phyloP scores from a whole-genome alignment of 2,888 invertebrate genomes.

The Ramazzottius varieornatus region DNA sequence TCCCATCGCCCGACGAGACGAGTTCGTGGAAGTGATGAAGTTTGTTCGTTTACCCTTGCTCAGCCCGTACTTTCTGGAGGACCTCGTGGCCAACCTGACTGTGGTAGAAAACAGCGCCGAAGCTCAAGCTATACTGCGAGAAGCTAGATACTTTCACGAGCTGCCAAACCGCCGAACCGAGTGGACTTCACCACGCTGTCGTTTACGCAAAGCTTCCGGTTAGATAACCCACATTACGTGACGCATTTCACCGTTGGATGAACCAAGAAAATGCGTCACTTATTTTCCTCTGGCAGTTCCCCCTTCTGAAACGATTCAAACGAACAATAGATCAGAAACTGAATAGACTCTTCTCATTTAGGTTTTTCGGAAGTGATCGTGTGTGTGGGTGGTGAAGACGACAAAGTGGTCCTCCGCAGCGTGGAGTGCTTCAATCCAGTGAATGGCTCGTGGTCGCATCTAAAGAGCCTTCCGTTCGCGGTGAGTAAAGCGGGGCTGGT shows the following conservation, averaged over 20 bases:
- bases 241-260: too few species aligned
- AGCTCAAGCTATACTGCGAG: constrained; percentile 24
- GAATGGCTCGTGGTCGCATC: constrained; percentile 23
- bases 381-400: constrained; percentile 29
- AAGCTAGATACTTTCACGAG: constrained; percentile 26
- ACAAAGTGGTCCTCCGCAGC: constrained; percentile 27
- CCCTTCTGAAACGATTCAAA: too few species aligned
- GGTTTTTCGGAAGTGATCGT: constrained; percentile 23
- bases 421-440: constrained; percentile 27
- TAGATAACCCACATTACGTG: too few species aligned
- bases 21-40: constrained; percentile 24
- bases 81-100: constrained; percentile 23
- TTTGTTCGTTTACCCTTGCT: constrained; percentile 26
- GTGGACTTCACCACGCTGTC: constrained; percentile 20
- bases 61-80: constrained; percentile 27
- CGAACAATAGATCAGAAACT: too few species aligned
- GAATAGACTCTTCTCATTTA: constrained; percentile 7
- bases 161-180: constrained; percentile 25
- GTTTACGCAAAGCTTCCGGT: constrained; percentile 22
- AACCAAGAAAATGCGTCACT: too few species aligned
- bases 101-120: constrained; percentile 20
- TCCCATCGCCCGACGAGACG: constrained; percentile 15
- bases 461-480: constrained; percentile 28
- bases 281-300: too few species aligned
- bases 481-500: constrained; percentile 29